Evolutionary conservation across 2,888 invertebrate species (phyloP), one percentile per base, ranked within the genome.

Genomic region (Hirtodrosophila cameraria): DNA sequence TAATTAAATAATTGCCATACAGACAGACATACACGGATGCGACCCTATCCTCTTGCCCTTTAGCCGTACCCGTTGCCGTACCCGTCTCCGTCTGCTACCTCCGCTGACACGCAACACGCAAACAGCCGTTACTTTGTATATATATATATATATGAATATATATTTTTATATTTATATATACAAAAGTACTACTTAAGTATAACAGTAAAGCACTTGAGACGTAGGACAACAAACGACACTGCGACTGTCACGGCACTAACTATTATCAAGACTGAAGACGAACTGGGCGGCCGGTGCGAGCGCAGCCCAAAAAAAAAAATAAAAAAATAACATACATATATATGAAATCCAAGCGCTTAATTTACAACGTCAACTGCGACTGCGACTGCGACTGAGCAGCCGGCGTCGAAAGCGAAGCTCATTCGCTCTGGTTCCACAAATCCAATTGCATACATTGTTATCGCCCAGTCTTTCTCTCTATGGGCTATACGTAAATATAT

Each of bases 251-350:
- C 63, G 55, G 15, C 33, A 46, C 67, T 64, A 64, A 35, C 49
- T 61, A 65, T 78, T 84, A 75, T 82, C 78, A 84, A 78, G 75
- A 77, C 86, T 84, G 64, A 82, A 84, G 84, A 84, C 81, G 60
- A 60, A 62, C 49, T 54, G 36, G 25, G 41, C 54, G 33, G 27
- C 48, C 67, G 59, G 48, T 33, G 45, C 57, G 62, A 75, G 54
- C 59, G 58, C 66, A 70, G 70, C 54, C 66, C 68, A 43, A 60
- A 75, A 66, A 53, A 36, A 53, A 27, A 48, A 53, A 52, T n/a
- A 28, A 35, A 35, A 18, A 59, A 38, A 33, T 27, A 38, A 13
- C 13, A 11, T 2, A 46, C 12, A 42, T 28, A 36, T 39, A 36
- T 30, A 30, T n/a, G 25, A 31, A 46, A 54, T 31, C 36, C 39